Evolutionary conservation across 2,888 invertebrate genomes (phyloP), one percentile per base, ranked within the genome.

Genomic region (Caenorhabditis doughertyi): DNA sequence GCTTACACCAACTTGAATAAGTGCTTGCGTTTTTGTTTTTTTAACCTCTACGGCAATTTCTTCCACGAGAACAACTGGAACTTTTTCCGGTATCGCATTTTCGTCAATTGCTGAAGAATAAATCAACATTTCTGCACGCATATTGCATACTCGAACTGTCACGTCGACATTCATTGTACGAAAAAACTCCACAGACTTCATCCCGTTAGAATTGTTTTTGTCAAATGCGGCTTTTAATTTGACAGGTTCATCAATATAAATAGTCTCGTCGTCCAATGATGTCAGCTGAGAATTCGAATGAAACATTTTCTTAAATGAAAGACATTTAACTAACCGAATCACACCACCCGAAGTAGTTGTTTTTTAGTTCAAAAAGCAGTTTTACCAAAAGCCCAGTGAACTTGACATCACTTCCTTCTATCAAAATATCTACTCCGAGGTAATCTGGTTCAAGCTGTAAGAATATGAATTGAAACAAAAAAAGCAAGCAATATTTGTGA

Each of bases 281-380:
- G 83, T 79, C 79, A 83, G 79, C 83, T 83, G 42, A 25, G 27
- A 27, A 51, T 39, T 11, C 11, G 16, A 16, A 39, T 9, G 9
- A 8, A 39, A 9, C 9, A 16, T 3, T 13, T n/a, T n/a, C n/a
- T n/a, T n/a, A n/a, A n/a, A n/a, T n/a, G n/a, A n/a, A n/a, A n/a
- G n/a, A n/a, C n/a, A n/a, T n/a, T n/a, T n/a, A n/a, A 44, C 79
- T 70, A 49, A 90, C 89, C 65, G 83, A 82, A 93, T 98, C 97
- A 93, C 97, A 96, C 92, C 97, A 97, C 0, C 98, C 98, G 92
- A 99, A 97, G 87, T 98, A 96, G 92, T 98, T 98, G 93, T 99
- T 98, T 94, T 95, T 91, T 47, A 93, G 90, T 70, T 88, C 85
- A 79, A 92, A 77, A 32, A 91, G 79, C 39, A 87, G 95, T 72